Evolutionary conservation across 2,888 invertebrate species (phyloP), one percentile per base, ranked within the genome.

Genomic region (Stenchaetothrips biformis): DNA sequence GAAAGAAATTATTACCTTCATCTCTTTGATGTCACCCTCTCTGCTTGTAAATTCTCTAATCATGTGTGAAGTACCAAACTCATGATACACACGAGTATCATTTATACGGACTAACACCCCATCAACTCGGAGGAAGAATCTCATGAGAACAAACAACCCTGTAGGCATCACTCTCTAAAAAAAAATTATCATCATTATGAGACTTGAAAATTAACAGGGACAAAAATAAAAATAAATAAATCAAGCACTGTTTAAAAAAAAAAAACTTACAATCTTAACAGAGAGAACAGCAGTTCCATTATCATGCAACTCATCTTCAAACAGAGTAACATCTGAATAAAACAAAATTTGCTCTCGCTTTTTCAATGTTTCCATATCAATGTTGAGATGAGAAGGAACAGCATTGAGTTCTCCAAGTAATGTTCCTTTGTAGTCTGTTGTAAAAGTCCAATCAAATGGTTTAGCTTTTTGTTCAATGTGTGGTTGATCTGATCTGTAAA

Each of bases 261-360:
- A 48, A 9, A 49, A 59, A 89, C 92, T 92, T 89, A 97, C 97
- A 89, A 99, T 95, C 92, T 98, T 97, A 0, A 97, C 95, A 82
- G 93, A 94, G 84, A 93, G 90, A 80, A 94, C 92, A 1, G 99
- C 95, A 80, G 95, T 93, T 21, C 99, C 99, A 89, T 99, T 96
- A 88, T 99, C 99, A 86, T 98, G 98, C 78, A 99, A 88, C 87
- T 99, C 99, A 89, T 99, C 99, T 88, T 99, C 99, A 89, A 95
- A 99, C 62, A 99, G 88, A 81, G 95, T 93, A 53, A 99, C 88
- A 86, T 99, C 97, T 84, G 96, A 94, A 87, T 96, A 99, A 87
- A 98, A 99, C 6, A 96, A 87, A 81, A 99, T 99, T 86, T 93
- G 93, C 84, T 99, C 98, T 84, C 92, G 93, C 83, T 92, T 90